A percentile compares a stretch with the other conserved stretches of the same genome.
Evolutionary conservation across 23 tunicate species (phyloP).

Genomic region (Halocynthia aurantium): DNA sequence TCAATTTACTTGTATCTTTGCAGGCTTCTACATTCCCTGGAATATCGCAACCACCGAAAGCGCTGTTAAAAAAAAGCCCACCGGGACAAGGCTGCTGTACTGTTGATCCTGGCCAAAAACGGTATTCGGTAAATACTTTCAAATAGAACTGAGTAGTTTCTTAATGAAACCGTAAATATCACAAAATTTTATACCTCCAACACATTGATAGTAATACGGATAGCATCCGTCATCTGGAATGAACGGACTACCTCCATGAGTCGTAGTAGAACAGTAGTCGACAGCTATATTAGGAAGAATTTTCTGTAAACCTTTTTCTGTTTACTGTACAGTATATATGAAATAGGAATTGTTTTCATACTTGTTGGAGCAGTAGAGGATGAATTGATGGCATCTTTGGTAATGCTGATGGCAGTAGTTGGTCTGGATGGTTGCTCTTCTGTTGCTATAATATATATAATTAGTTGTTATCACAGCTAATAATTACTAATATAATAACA

Average conservation of each 20-base stretch:
- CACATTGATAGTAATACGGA: not conserved
- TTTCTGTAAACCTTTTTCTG: too few relatives aligned
- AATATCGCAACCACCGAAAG: slow-evolving; percentile 31
- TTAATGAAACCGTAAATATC: not conserved
- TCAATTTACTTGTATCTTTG: not conserved
- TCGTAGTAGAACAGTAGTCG: too few relatives aligned
- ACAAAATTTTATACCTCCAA: not conserved
- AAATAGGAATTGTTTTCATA: not conserved
- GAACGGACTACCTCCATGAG: not conserved
- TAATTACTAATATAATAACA: not conserved
- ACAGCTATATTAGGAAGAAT: too few relatives aligned
- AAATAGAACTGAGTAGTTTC: not conserved
- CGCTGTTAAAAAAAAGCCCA: slow-evolving; percentile 47
- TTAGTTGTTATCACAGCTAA: not conserved
- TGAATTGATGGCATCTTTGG: not conserved
- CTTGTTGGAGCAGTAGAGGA: not conserved
- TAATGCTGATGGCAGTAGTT: not conserved
- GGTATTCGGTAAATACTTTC: not conserved
- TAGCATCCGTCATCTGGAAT: slow-evolving; percentile 4
- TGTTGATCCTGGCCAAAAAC: slow-evolving; percentile 5
- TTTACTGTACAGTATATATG: not conserved
- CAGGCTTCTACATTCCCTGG: slow-evolving; percentile 10
- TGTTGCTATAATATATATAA: not conserved
- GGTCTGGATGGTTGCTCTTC: not conserved
- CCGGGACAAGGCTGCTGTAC: slow-evolving; percentile 18